Percentiles rank a stretch among this genome's conserved stretches.
phyloP scores from a whole-genome alignment of 1,140 invertebrate species.

The Drosophila santomea region DNA sequence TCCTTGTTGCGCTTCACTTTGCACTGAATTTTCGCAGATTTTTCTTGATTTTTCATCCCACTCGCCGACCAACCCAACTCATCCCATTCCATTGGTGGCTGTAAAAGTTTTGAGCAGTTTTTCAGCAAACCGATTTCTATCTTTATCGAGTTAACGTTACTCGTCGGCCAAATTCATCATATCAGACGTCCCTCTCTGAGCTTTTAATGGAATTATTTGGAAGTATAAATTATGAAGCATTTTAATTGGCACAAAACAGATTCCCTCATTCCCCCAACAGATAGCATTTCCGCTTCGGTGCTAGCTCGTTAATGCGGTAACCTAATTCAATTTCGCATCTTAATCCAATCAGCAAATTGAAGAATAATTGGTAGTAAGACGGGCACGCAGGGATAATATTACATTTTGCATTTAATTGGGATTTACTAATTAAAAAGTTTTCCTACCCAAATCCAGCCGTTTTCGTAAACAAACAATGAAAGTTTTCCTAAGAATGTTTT shows the following conservation, averaged over 20 bases:
- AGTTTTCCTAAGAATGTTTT: not conserved
- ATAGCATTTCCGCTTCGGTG: conserved; percentile 11
- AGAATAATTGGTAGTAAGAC: conserved; percentile 61
- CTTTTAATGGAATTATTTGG: conserved; percentile 66
- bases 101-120: conserved; percentile 58
- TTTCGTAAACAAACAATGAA: conserved; percentile 35
- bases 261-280: conserved; percentile 8
- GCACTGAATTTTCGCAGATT: conserved; percentile 51
- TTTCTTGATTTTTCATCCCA: conserved; percentile 15
- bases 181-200: conserved; percentile 19
- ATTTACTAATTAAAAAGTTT: conserved; percentile 79
- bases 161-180: conserved; percentile 39
- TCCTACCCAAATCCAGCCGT: conserved; percentile 17
- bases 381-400: conserved; percentile 51
- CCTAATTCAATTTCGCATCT: conserved; percentile 75
- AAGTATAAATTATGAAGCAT: conserved; percentile 60
- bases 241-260: conserved; percentile 55
- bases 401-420: conserved; percentile 76
- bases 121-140: conserved; percentile 43
- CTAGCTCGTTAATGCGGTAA: conserved; percentile 63
- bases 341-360: conserved; percentile 80
- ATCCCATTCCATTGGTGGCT: not conserved
- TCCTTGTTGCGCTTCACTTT: conserved; percentile 71
- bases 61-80: not conserved
- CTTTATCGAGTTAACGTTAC: conserved; percentile 28